Percentiles rank a stretch among this genome's conserved stretches.
Conservation (phyloP, 37 sponge, comb jelly and placozoan species). For the Dysidea cf. avara region DNA sequence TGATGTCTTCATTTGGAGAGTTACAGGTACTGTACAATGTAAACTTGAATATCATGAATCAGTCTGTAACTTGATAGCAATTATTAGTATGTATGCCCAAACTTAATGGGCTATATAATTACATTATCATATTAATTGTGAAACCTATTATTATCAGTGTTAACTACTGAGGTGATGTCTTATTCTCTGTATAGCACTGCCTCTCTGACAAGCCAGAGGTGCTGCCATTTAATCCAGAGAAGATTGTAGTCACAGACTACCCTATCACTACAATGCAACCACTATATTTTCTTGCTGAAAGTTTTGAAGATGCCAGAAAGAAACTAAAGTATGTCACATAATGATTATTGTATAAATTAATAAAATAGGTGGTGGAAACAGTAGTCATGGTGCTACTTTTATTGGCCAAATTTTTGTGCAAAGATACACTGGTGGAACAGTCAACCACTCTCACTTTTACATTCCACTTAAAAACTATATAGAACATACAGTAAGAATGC, state of each 20-base stretch:
- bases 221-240: constrained; percentile 37
- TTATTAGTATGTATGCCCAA: too few relatives aligned
- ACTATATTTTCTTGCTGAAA: constrained; percentile 75
- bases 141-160: not conserved
- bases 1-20: constrained; percentile 62
- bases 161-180: not conserved
- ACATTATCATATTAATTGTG: not conserved
- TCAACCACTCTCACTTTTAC: too few relatives aligned
- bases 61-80: too few relatives aligned
- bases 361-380: too few relatives aligned
- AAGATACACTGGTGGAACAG: too few relatives aligned
- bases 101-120: too few relatives aligned
- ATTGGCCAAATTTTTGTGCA: too few relatives aligned
- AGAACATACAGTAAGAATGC: too few relatives aligned
- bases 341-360: too few relatives aligned
- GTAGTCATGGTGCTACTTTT: too few relatives aligned
- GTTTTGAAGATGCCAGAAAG: constrained; percentile 66
- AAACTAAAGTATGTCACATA: constrained; percentile 75
- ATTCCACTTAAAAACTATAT: too few relatives aligned
- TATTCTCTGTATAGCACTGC: constrained; percentile 28
- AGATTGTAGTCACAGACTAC: constrained; percentile 31
- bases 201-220: constrained; percentile 47
- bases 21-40: constrained; percentile 15
- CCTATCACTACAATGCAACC: constrained; percentile 73
- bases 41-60: not conserved